These are phyloP conservation scores for Saguinus imperator DNA, from an alignment of 2,113 vertebrate genomes.

Conservation along the genomic window DNA sequence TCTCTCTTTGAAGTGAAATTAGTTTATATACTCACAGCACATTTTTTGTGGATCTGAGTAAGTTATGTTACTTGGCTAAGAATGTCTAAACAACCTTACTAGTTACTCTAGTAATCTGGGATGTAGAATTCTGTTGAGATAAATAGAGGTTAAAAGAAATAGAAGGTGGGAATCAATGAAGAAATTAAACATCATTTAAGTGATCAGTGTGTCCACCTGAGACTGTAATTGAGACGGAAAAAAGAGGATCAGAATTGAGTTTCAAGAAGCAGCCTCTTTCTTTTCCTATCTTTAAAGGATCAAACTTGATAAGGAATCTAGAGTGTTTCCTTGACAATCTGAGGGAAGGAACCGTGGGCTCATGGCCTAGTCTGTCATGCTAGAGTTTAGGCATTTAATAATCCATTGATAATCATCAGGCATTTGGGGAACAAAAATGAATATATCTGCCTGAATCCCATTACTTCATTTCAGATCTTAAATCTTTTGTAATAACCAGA, in stretches of 20 bases:
- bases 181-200: slow-evolving; percentile 17
- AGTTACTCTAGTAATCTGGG: not conserved
- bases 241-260: slow-evolving; percentile 29
- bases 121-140: not conserved
- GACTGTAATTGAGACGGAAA: slow-evolving; percentile 23
- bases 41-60: not conserved
- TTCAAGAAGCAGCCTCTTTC: slow-evolving; percentile 15
- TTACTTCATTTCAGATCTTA: not conserved
- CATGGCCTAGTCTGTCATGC: not conserved
- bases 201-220: not conserved
- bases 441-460: not conserved
- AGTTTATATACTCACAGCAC: not conserved
- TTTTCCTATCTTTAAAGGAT: slow-evolving; percentile 48
- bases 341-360: not conserved
- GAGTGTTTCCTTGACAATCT: not conserved
- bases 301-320: not conserved
- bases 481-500: not conserved
- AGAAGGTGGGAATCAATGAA: not conserved
- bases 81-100: not conserved
- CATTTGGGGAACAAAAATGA: slow-evolving; percentile 19
- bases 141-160: slow-evolving; percentile 16
- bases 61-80: slow-evolving; percentile 13
- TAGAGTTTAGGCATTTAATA: not conserved
- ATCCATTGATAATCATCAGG: not conserved
- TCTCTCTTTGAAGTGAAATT: not conserved